Base-by-base conservation (phyloP, 1,140 invertebrate species). In the Mya arenaria region DNA sequence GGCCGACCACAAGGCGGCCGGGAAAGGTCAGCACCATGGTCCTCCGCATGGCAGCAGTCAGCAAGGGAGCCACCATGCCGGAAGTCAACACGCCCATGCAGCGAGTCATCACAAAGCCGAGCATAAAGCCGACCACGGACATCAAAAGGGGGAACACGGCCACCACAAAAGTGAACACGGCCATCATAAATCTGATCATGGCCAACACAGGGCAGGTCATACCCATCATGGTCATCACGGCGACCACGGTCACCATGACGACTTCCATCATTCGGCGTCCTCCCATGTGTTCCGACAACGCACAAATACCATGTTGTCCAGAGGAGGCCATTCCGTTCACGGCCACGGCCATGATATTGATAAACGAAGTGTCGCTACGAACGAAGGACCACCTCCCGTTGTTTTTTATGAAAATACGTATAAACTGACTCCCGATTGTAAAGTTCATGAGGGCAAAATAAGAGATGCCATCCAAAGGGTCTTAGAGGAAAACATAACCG, bases 351-450 rank as follows among this genome's bases (percentile, higher is more conserved):
- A 87, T 25, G 82, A 84, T 0, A 80, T 68, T n/a, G 86, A 87
- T 25, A 82, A 60, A 44, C 39, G 84, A 32, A 87, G 86, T 77
- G 66, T 83, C 8, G 84, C 69, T 15, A 81, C 84, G 3, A 83
- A 69, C 17, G 82, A 85, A 13, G 74, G 63, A 17, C 55, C 77
- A 0, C 69, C 71, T 5, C 82, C 79, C 44, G 37, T 80, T 13
- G 72, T 84, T 13, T 84, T 89, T 25, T 87, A 84, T 39, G 90
- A 91, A 62, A 91, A 91, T 60, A 91, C 89, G 6, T 91, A 90
- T 79, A 89, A 89, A 84, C 79, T 90, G 68, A 41, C 75, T 13
- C 90, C 90, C n/a, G 88, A 90, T 44, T 65, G 37, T 23, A 82
- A 73, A 60, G 85, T 89, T 55, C 84, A 82, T n/a, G 84, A 84